Base-by-base conservation (phyloP, 2,113 vertebrate genomes). In the Uropsilus gracilis region DNA sequence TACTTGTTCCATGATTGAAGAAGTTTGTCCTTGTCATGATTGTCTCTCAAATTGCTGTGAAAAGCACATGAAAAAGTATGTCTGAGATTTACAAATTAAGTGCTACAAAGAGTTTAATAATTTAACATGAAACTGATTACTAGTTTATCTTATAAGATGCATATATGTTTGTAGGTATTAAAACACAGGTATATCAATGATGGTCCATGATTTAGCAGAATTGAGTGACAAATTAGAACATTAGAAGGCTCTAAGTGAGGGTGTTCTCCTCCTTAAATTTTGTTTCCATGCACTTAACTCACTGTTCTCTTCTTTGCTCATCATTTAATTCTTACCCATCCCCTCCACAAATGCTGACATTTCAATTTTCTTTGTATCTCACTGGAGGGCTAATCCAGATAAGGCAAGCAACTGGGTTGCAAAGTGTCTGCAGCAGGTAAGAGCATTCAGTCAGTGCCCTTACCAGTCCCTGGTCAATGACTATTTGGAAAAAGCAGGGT, bases 51-150 rank as follows among this genome's bases (percentile, higher is more conserved):
- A 28, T 64, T 75, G 28, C 55, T 77, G 39, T 32, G 44, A 63
- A 75, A 42, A 55, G 22, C 30, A 90, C 37, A 87, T 57, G n/a
- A 34, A 61, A 76, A 89, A 73, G 16, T 48, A 18, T 73, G 1
- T 64, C 24, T 55, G 42, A 90, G 20, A 82, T 63, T 71, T 42
- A 69, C 85, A 94, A 66, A 55, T 75, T 44, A 92, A 90, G 24
- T 85, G n/a, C 30, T 90, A 18, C 55, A 48, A 50, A 37, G 86
- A 64, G 5, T 71, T 69, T 76, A 73, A 46, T 53, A 61, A 66
- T 78, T 77, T 32, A 78, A 26, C 20, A 24, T 12, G 14, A 64
- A 89, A n/a, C 22, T 83, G 34, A 26, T 75, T 26, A 44, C n/a
- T 26, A 81, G 24, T 86, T 50, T 57, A 32, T 48, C 26, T 24